Evolutionary conservation across 2,797 vertebrate species (phyloP).

Genomic region (Phoebastria nigripes): DNA sequence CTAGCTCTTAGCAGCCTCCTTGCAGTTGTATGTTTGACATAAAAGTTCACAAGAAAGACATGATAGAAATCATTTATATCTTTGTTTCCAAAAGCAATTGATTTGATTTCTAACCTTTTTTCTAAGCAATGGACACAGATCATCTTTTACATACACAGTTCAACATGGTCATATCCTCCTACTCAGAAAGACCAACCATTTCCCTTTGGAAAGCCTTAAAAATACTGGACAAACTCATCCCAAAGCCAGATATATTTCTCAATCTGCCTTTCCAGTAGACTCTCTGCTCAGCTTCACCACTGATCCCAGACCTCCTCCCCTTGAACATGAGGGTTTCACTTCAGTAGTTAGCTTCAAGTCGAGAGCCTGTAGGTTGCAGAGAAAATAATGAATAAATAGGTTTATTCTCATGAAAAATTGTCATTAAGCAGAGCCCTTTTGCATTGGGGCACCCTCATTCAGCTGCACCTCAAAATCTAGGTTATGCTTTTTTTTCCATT

Average conservation of each 20-base stretch:
- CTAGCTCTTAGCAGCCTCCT: not conserved
- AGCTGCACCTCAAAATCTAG: not conserved
- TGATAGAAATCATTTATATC: not conserved
- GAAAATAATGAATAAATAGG: not conserved
- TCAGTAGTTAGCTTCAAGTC: not conserved
- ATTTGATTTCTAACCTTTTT: not conserved
- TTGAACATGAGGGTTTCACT: not conserved
- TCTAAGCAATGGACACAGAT: not conserved
- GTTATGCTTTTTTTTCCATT: not conserved
- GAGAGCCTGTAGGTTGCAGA: not conserved
- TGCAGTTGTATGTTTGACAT: not conserved
- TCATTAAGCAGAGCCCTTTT: not conserved
- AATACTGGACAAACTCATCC: not conserved
- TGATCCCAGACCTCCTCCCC: not conserved
- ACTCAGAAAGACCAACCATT: not conserved
- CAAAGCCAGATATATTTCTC: not conserved
- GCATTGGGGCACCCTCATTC: not conserved
- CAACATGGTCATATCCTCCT: not conserved
- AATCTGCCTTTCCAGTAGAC: not conserved
- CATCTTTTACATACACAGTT: not conserved
- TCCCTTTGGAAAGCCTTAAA: not conserved
- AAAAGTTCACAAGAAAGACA: not conserved
- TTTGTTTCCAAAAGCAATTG: not conserved
- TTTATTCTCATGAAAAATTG: too few species aligned
- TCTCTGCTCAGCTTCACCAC: not conserved